Evolutionary conservation across 2,113 vertebrate genomes (phyloP).

Genomic region (Galbula dea): DNA sequence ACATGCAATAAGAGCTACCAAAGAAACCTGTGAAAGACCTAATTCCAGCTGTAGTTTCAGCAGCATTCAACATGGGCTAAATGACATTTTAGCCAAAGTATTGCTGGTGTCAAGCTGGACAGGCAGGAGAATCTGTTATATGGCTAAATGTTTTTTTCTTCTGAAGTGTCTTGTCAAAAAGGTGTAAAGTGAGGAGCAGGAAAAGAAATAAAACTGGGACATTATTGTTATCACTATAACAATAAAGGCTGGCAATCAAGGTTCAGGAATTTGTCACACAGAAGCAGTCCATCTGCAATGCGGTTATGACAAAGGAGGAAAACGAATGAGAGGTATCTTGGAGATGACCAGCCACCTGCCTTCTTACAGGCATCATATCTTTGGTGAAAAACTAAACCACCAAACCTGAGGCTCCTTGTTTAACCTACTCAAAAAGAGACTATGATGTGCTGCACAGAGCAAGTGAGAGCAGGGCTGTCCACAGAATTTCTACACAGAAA

Average conservation of each 20-base stretch:
- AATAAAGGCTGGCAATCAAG: no score
- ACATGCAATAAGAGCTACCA: neutral
- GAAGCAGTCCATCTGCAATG: neutral
- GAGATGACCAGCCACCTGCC: neutral
- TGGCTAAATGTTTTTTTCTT: neutral
- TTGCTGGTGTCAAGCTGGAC: neutral
- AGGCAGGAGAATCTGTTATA: neutral
- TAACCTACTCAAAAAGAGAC: neutral
- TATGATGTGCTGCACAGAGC: neutral
- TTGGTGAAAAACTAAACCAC: neutral
- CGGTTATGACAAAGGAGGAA: neutral
- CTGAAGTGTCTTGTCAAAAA: neutral
- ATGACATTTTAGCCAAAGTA: neutral
- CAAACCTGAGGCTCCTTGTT: neutral
- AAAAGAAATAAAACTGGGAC: neutral
- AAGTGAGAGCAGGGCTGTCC: neutral
- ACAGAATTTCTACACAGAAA: neutral
- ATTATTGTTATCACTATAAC: neutral
- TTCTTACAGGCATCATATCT: neutral
- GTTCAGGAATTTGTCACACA: neutral
- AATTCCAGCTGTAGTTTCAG: neutral
- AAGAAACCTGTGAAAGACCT: neutral
- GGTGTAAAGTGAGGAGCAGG: neutral
- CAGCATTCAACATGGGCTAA: neutral
- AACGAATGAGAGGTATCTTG: neutral